Evolutionary conservation across 2,888 invertebrate genomes (phyloP), one percentile per base, ranked within the genome.

Genomic region (Zelleria hepariella): DNA sequence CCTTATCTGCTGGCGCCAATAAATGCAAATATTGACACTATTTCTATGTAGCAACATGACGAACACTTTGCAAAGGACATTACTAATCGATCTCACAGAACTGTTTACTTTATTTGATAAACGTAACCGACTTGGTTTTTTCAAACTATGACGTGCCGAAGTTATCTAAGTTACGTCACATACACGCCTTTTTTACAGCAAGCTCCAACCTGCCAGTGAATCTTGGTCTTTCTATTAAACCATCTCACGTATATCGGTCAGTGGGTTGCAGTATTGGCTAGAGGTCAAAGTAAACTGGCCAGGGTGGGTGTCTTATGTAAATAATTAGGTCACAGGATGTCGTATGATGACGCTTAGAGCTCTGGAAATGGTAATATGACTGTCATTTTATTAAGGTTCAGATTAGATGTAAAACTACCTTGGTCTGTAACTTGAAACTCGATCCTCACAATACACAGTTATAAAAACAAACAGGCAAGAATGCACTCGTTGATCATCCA

Each of bases 291-390:
- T 32, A 55, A n/a, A 21, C 6, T 55, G 32, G 55, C 1, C 55
- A 42, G 32, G 2, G 21, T 10, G 7, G n/a, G 21, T 32, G 32
- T 20, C 15, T 15, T 55, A 42, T 32, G 55, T 27, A 55, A 55
- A 55, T 55, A 55, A 42, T 55, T 27, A 32, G 21, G 32, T 55
- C 55, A 55, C 32, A 55, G 55, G 55, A 55, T 55, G 32, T 55
- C 32, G 55, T 20, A 18, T 55, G 55, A 26, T 55, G 55, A 55
- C 55, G 55, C 21, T 27, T 27, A 10, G 21, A 55, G 32, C 20
- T 27, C 10, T 32, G 55, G 21, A 27, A 42, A 42, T 42, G 32
- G 32, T 42, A 42, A 42, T 15, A n/a, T 15, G 32, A 42, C 32
- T 15, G 32, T 5, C 1, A 2, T 32, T 6, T 32, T 1, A 4